Base-by-base conservation (phyloP, 2,113 vertebrate genomes). In the Embiotoca jacksoni region DNA sequence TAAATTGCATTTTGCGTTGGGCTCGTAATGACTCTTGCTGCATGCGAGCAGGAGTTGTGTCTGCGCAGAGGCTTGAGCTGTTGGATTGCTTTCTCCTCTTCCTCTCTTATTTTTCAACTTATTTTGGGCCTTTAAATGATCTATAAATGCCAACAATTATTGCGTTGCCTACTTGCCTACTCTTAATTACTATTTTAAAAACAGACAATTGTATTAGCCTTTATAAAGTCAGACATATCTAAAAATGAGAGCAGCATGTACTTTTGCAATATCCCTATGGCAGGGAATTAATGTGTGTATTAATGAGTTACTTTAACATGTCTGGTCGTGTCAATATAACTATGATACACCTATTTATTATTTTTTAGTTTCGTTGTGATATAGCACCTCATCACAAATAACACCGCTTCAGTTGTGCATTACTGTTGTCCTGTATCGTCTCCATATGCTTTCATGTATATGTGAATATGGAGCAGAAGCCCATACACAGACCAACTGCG, bases 1-100 rank as follows among this genome's bases (percentile, higher is more conserved):
- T 78, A 74, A 86, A 84, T 76, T 82, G 75, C 78, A 61, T 83
- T 87, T 86, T 79, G 84, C 82, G 47, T 39, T 14, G 59, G 58
- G 72, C 74, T 75, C 37, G 11, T 86, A 64, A 75, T 80, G 73
- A 65, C 47, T 59, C 54, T 72, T 8, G 9, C 55, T 63, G 69
- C 58, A 50, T 7, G 65, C 64, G 79, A 80, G 67, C 78, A 68
- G 68, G 32, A 71, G 80, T 70, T 80, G 76, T 60, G 56, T 33
- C 41, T 55, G 66, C n/a, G 33, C 35, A 56, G 49, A 15, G 15
- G 58, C 37, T 70, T 54, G 68, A 53, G 44, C 1, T 53, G 49
- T 66, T 70, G 23, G 53, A 7, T 81, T 46, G n/a, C 7, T 23
- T 14, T 39, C 15, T 67, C 16, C 5, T 46, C 9, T 32, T 35